phyloP scores from a whole-genome alignment of 1,140 invertebrate genomes.

The Drosophila arawakana region DNA sequence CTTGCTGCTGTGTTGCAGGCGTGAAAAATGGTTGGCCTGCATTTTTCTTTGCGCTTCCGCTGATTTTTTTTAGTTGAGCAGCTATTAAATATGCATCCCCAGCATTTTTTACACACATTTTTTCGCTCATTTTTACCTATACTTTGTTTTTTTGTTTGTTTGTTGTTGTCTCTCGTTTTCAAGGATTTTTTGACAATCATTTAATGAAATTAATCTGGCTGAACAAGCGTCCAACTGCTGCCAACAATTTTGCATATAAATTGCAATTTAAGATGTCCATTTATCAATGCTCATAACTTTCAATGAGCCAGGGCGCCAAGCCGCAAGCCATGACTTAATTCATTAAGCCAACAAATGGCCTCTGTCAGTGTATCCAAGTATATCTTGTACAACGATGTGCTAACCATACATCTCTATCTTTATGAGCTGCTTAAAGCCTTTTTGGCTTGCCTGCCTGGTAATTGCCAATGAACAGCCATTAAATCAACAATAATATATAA shows the following conservation, averaged over 20 bases:
- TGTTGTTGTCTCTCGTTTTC: slow-evolving; percentile 17
- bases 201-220: slow-evolving; percentile 53
- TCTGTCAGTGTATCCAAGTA: not conserved
- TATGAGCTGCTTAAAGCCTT: slow-evolving; percentile 6
- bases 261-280: slow-evolving; percentile 55
- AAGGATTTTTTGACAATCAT: slow-evolving; percentile 52
- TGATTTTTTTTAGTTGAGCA: slow-evolving; percentile 21
- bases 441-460: not conserved
- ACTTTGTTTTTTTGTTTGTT: slow-evolving; percentile 15
- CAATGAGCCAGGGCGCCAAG: slow-evolving; percentile 16
- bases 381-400: slow-evolving; percentile 9
- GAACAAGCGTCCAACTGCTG: slow-evolving; percentile 19
- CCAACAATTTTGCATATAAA: slow-evolving; percentile 56
- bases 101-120: slow-evolving; percentile 31
- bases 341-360: slow-evolving; percentile 35
- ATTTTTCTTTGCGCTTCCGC: slow-evolving; percentile 24
- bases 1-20: slow-evolving; percentile 40
- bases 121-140: not conserved
- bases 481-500: slow-evolving; percentile 32
- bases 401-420: slow-evolving; percentile 6
- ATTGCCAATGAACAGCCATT: slow-evolving; percentile 30
- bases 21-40: slow-evolving; percentile 56
- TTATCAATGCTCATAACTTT: slow-evolving; percentile 50
- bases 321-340: slow-evolving; percentile 30
- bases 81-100: slow-evolving; percentile 44